phyloP scores from a whole-genome alignment of 1,140 invertebrate genomes.

The Brachionus calyciflorus region DNA sequence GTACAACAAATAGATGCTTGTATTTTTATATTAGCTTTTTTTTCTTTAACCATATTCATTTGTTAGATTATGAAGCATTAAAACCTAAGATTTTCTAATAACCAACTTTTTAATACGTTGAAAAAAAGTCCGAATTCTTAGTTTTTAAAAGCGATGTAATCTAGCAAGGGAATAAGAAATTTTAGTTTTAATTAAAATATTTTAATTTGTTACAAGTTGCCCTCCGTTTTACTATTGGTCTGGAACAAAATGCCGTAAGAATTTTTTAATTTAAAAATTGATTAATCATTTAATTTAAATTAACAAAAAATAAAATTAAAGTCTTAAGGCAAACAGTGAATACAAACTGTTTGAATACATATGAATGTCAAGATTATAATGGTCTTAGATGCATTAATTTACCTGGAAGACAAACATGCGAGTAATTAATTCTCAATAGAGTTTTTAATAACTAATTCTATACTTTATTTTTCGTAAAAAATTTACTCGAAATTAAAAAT shows the following conservation, averaged over 20 bases:
- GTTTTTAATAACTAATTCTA: no score
- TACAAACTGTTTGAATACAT: neutral
- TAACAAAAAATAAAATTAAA: no score
- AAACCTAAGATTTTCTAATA: no score
- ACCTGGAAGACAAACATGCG: neutral
- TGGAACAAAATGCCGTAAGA: conserved; percentile 15
- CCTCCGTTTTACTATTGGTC: conserved; percentile 3
- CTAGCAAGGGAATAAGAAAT: no score
- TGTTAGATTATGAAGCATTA: no score
- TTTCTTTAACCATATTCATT: no score
- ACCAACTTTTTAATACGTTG: no score
- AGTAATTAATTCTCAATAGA: neutral
- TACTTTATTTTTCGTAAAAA: no score
- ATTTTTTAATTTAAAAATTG: neutral
- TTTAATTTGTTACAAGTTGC: neutral
- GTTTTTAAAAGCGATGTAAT: no score
- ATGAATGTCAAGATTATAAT: conserved; percentile 35
- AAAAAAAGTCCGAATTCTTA: no score
- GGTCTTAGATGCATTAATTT: neutral
- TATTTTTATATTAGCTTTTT: neutral
- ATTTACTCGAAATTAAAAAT: no score
- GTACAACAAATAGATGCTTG: conserved; percentile 25
- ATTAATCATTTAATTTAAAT: neutral
- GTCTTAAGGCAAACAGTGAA: conserved; percentile 21
- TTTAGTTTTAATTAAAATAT: no score